Evolutionary conservation across 1,140 invertebrate genomes (phyloP).

Genomic region (Mycetomoellerius zeteki): DNA sequence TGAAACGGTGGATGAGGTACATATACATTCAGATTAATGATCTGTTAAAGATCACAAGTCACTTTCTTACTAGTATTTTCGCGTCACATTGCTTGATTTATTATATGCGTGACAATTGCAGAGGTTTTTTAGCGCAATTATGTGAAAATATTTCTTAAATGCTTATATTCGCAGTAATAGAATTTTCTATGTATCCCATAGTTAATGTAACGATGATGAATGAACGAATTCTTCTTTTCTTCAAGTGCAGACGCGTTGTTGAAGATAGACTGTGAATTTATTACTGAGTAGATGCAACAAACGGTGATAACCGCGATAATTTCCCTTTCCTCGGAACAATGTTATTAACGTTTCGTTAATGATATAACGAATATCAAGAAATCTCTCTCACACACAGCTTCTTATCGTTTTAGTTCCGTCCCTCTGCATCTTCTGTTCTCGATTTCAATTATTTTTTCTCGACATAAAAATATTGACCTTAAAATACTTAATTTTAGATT

Average conservation of each 20-base stretch:
- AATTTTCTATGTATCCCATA: conserved; percentile 65
- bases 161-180: conserved; percentile 32
- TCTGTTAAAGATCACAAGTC: neutral
- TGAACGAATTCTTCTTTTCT: conserved; percentile 67
- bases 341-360: conserved; percentile 34
- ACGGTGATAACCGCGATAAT: conserved; percentile 62
- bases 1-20: neutral
- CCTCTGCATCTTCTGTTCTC: neutral
- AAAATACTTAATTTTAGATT: neutral
- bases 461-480: neutral
- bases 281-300: conserved; percentile 55
- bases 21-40: neutral
- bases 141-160: neutral
- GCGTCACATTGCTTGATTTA: neutral
- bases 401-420: neutral
- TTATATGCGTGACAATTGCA: neutral
- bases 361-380: neutral
- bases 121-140: neutral
- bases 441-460: neutral
- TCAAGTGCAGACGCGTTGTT: conserved; percentile 59
- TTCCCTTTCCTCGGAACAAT: conserved; percentile 5
- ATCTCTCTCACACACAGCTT: neutral
- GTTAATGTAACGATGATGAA: conserved; percentile 53
- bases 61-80: neutral
- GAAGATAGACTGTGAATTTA: conserved; percentile 64